Evolutionary conservation across 2,113 vertebrate species (phyloP).

Genomic region (Tragelaphus buxtoni): DNA sequence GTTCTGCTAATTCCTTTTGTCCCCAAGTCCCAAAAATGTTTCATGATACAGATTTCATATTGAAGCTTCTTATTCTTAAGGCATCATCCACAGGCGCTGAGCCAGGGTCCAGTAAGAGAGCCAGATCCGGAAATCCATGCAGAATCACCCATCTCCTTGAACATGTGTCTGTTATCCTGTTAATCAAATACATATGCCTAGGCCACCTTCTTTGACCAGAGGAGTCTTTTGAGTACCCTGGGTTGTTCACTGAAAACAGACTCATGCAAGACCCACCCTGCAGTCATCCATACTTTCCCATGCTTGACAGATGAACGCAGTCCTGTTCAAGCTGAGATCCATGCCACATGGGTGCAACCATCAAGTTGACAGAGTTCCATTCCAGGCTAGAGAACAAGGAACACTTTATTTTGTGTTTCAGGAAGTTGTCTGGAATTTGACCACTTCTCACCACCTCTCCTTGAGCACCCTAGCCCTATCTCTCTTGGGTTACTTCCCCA

Average conservation of each 20-base stretch:
- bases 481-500: neutral
- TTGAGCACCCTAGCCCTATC: neutral
- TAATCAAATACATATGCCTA: neutral
- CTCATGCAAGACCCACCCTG: neutral
- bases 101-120: neutral
- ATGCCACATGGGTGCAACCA: neutral
- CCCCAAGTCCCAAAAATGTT: neutral
- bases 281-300: neutral
- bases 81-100: neutral
- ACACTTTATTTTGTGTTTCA: neutral
- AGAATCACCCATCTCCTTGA: neutral
- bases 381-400: neutral
- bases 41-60: neutral
- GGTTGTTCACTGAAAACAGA: neutral
- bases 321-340: neutral
- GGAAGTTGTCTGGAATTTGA: neutral
- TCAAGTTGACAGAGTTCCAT: neutral
- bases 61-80: neutral
- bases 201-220: neutral
- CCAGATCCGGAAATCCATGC: neutral
- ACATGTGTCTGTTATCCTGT: neutral
- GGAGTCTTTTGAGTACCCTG: neutral
- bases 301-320: no score
- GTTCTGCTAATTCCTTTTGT: slow-evolving; percentile 35
- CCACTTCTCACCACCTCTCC: neutral